Evolutionary conservation across 2,113 vertebrate genomes (phyloP).

Genomic region (Haplotaxodon microlepis): DNA sequence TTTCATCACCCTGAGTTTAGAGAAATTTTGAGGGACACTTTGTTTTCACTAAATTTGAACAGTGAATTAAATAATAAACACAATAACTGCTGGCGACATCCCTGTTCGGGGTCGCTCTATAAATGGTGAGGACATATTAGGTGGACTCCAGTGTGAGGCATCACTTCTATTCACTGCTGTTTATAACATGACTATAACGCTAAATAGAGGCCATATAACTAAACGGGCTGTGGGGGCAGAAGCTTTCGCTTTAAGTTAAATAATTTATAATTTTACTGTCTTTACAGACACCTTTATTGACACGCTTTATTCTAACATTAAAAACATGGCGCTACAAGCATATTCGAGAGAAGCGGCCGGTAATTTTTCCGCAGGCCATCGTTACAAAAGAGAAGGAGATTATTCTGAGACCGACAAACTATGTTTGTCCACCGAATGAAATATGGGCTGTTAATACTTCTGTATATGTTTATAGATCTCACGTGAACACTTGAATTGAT

Average conservation of each 20-base stretch:
- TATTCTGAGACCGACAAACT: neutral
- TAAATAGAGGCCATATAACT: neutral
- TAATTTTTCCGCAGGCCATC: neutral
- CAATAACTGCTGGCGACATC: neutral
- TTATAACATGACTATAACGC: neutral
- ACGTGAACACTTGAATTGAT: neutral
- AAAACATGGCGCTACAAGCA: neutral
- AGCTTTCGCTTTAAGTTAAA: neutral
- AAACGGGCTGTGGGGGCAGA: neutral
- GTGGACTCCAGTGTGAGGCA: neutral
- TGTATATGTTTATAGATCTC: neutral
- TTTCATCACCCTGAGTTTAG: neutral
- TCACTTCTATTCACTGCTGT: neutral
- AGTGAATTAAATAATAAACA: neutral
- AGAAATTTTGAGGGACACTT: neutral
- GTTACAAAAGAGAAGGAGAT: neutral
- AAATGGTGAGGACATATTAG: neutral
- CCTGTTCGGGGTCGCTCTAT: neutral
- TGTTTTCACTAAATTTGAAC: neutral
- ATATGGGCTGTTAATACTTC: neutral
- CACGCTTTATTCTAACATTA: neutral
- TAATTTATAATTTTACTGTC: neutral
- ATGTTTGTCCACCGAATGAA: neutral
- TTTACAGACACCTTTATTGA: neutral
- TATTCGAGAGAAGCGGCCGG: neutral